Base-by-base conservation (phyloP, 2,113 vertebrate genomes). In the Tringa solitaria region DNA sequence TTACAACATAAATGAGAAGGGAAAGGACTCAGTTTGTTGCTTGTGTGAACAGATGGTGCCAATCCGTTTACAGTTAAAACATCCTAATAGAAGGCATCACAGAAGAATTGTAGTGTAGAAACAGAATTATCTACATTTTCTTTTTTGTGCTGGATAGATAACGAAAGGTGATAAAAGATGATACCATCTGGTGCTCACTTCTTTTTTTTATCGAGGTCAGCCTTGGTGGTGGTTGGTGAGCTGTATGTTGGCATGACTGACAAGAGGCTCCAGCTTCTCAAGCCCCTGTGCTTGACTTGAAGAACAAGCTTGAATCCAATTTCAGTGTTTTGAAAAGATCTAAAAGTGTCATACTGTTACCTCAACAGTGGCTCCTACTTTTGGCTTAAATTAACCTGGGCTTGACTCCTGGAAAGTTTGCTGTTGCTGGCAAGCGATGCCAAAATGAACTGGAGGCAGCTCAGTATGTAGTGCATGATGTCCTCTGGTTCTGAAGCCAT, bases 61-160 rank as follows among this genome's bases (percentile, higher is more conserved):
- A 3, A 24, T 43, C 20, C 28, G 4, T 26, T 61, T 80, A 24
- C 10, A 57, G 6, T 43, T 57, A 63, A 70, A 77, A 27, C 6
- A 53, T 60, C 28, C 28, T 51, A 7, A 14, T 3, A 26, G 51
- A 63, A 46, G 11, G 8, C 1, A 5, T 8, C 53, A 57, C 5
- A 8, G 15, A 65, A 61, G 17, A 76, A 57, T 41, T 0, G 0
- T n/a, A 56, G 26, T 0, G 1, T 22, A 57, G 41, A 70, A 45
- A 26, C 24, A 81, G 67, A 59, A 37, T 26, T 60, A 16, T 12
- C 33, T 60, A 5, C 2, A 0, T 57, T 88, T 81, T 61, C 22
- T 27, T 37, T 68, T 32, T 81, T 61, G 41, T 45, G 20, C 15
- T 83, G 50, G 27, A 26, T 48, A 60, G 9, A 10, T 10, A 32